These are phyloP conservation scores for Arenaria interpres DNA, from an alignment of 2,113 vertebrate genomes.

Conservation along the genomic window DNA sequence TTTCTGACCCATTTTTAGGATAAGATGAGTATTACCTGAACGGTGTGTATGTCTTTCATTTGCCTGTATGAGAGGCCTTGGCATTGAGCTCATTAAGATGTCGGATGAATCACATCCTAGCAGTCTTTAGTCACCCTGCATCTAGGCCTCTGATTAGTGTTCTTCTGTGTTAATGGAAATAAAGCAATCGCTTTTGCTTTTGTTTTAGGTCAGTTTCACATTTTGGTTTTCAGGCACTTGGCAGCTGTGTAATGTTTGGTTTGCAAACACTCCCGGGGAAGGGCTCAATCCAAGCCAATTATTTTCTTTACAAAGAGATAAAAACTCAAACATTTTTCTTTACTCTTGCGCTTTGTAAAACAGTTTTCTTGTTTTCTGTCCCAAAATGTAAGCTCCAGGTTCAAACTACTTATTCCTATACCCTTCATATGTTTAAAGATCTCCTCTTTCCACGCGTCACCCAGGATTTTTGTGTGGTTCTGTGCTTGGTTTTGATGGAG, in stretches of 20 bases:
- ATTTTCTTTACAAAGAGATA: conserved; percentile 38
- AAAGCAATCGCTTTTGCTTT: conserved; percentile 45
- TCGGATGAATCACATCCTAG: not conserved
- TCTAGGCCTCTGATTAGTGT: not conserved
- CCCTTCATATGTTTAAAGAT: not conserved
- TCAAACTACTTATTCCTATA: not conserved
- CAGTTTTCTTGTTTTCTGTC: not conserved
- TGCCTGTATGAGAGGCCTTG: not conserved
- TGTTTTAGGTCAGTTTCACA: conserved; percentile 36
- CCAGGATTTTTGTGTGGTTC: not conserved
- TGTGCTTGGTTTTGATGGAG: not conserved
- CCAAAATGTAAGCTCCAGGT: not conserved
- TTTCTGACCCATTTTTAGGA: not conserved
- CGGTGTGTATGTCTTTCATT: not conserved
- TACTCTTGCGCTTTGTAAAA: not conserved
- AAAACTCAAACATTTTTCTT: conserved; percentile 26
- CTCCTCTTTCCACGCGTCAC: not conserved
- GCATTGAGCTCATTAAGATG: not conserved
- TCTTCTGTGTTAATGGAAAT: not conserved
- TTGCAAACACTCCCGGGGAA: conserved; percentile 40
- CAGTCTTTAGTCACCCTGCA: not conserved
- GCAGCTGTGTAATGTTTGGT: conserved; percentile 47
- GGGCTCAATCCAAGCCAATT: conserved; percentile 32
- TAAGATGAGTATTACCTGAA: not conserved
- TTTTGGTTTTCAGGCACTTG: conserved; percentile 35